Percentiles rank a stretch among this genome's conserved stretches.
Evolutionary conservation across 2,888 invertebrate genomes (phyloP).

Genomic region (Clivina fossor): DNA sequence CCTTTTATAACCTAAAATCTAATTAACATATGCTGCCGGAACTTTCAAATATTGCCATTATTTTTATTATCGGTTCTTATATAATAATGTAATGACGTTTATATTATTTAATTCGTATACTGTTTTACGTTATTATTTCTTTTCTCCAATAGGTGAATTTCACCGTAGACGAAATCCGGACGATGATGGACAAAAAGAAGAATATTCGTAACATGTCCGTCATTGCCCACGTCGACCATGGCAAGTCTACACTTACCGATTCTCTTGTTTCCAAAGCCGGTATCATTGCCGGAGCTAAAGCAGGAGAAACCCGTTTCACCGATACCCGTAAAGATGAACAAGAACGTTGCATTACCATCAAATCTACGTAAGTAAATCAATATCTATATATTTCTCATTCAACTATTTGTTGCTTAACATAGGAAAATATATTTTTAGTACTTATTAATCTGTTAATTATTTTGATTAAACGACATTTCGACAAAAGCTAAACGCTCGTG

Average conservation of each 20-base stretch:
- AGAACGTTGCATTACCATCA: slow-evolving; percentile 99
- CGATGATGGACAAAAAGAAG: slow-evolving; percentile 99
- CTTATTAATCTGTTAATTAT: background rate
- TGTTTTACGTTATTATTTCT: background rate
- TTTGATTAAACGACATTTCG: too few relatives aligned
- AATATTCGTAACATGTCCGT: slow-evolving; percentile 99
- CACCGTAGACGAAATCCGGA: slow-evolving; percentile 99
- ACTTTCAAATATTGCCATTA: background rate
- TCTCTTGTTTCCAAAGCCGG: slow-evolving; percentile 99
- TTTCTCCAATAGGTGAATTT: slow-evolving; percentile 89
- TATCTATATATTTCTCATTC: too few relatives aligned
- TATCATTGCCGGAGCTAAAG: slow-evolving; percentile 98
- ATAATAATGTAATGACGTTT: background rate
- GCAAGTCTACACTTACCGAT: slow-evolving; percentile 99
- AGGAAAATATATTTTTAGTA: slow-evolving; percentile 1
- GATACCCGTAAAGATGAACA: slow-evolving; percentile 99
- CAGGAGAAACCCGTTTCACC: slow-evolving; percentile 98
- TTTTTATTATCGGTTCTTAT: background rate
- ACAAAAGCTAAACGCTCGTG: too few relatives aligned
- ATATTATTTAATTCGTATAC: too few relatives aligned
- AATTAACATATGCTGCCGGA: slow-evolving; percentile 8
- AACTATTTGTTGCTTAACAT: too few relatives aligned
- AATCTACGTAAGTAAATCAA: slow-evolving; percentile 85
- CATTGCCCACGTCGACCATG: slow-evolving; percentile 99
- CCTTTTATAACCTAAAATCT: slow-evolving; percentile 13